These are phyloP conservation scores for Heteractis magnifica DNA, from an alignment of 92 coral and sea anemone genomes.

Conservation along the genomic window DNA sequence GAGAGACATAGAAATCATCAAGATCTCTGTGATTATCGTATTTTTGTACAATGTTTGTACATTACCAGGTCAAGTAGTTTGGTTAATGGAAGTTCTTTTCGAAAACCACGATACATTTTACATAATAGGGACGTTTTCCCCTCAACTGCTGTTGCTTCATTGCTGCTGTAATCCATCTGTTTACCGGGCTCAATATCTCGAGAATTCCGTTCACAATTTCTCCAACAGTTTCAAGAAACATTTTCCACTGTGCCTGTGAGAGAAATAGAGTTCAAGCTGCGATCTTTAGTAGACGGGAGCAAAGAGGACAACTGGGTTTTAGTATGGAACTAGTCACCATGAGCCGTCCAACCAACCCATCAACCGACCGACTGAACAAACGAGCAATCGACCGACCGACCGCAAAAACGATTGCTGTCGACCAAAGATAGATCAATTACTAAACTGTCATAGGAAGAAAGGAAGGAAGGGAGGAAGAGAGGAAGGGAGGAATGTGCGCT, in stretches of 20 bases:
- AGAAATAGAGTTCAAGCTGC: background rate
- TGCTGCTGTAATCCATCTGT: constrained; percentile 18
- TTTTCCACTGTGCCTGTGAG: background rate
- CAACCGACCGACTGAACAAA: background rate
- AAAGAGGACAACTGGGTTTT: too few relatives aligned
- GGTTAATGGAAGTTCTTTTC: background rate
- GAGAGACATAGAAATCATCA: constrained; percentile 4
- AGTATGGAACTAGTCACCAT: background rate
- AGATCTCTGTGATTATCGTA: background rate
- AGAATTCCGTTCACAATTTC: background rate
- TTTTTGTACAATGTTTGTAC: background rate
- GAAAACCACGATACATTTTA: background rate
- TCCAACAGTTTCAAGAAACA: background rate
- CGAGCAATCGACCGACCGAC: background rate
- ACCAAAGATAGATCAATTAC: too few relatives aligned
- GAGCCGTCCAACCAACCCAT: too few relatives aligned
- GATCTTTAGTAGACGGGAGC: background rate
- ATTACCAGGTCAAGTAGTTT: background rate
- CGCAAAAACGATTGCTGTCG: background rate
- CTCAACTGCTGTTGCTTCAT: background rate
- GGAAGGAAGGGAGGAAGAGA: too few relatives aligned
- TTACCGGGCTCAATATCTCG: constrained; percentile 9
- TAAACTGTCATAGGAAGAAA: too few relatives aligned
- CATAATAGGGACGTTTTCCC: background rate
- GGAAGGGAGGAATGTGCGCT: too few relatives aligned